Conservation (phyloP, 1,140 invertebrate species). For the Steinernema khuongi region DNA sequence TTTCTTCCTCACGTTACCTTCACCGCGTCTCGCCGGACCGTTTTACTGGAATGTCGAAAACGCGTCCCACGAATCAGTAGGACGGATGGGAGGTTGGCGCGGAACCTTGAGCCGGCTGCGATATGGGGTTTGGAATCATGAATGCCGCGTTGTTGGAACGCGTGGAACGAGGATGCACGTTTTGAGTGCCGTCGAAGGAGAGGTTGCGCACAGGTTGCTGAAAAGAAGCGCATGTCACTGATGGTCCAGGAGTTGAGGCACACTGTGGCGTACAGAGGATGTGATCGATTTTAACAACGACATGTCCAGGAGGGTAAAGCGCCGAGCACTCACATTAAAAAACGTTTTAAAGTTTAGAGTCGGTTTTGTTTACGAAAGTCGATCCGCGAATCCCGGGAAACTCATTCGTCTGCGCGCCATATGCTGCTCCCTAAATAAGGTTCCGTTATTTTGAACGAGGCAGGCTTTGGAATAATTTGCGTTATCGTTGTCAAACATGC, state of each 20-base stretch:
- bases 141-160: slow-evolving; percentile 5
- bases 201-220: slow-evolving; percentile 5
- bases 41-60: too few relatives aligned
- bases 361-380: neutral
- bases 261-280: neutral
- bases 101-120: neutral
- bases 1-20: slow-evolving; percentile 3
- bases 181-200: neutral
- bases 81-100: neutral
- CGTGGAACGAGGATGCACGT: neutral
- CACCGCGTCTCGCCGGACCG: neutral
- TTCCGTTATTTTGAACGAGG: too few relatives aligned
- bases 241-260: neutral
- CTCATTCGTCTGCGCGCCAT: neutral
- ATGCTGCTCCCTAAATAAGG: neutral
- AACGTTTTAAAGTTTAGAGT: neutral
- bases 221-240: neutral
- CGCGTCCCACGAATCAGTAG: neutral
- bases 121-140: neutral
- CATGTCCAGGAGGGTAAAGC: neutral
- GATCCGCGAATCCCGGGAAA: neutral
- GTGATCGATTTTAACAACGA: neutral
- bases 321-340: neutral
- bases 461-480: too few relatives aligned
- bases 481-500: too few relatives aligned